Evolutionary conservation across 2,888 invertebrate species (phyloP).

Genomic region (Caenorhabditis panamensis): DNA sequence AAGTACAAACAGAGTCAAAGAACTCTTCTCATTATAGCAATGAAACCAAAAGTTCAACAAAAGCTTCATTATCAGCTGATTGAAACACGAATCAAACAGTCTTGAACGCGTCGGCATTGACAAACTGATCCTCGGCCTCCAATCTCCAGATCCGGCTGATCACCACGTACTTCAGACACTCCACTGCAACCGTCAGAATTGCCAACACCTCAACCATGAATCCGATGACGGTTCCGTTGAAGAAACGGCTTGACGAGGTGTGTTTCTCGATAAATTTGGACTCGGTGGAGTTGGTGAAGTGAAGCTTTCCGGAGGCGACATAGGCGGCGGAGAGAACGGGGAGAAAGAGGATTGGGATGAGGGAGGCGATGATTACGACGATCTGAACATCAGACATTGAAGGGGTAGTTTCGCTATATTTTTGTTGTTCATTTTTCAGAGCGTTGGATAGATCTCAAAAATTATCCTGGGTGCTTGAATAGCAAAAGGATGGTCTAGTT

Average conservation of each 20-base stretch:
- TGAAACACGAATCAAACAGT: neutral
- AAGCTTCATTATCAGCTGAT: too few relatives aligned
- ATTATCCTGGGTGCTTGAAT: too few relatives aligned
- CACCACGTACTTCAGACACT: neutral
- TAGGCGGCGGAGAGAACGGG: conserved; percentile 19
- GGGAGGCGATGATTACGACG: conserved; percentile 8
- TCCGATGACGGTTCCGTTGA: neutral
- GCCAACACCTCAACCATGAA: neutral
- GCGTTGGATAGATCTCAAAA: too few relatives aligned
- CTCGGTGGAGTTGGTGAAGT: conserved; percentile 12
- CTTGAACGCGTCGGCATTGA: neutral
- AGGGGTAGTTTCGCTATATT: too few relatives aligned
- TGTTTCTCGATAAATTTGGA: conserved; percentile 22
- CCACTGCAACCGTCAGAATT: neutral
- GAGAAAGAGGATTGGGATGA: conserved; percentile 28
- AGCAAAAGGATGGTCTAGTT: too few relatives aligned
- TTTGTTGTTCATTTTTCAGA: too few relatives aligned
- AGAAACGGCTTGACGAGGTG: neutral
- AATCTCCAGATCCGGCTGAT: conserved; percentile 8
- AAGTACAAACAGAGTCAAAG: too few relatives aligned
- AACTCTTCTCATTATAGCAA: too few relatives aligned
- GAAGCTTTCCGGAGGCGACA: conserved; percentile 32
- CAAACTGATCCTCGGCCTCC: neutral
- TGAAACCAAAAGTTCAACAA: too few relatives aligned
- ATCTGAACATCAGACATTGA: conserved; percentile 17